A percentile compares a stretch with the other conserved stretches of the same genome.
Evolutionary conservation across 1,140 invertebrate species (phyloP).

Genomic region (Calycopis cecrops): DNA sequence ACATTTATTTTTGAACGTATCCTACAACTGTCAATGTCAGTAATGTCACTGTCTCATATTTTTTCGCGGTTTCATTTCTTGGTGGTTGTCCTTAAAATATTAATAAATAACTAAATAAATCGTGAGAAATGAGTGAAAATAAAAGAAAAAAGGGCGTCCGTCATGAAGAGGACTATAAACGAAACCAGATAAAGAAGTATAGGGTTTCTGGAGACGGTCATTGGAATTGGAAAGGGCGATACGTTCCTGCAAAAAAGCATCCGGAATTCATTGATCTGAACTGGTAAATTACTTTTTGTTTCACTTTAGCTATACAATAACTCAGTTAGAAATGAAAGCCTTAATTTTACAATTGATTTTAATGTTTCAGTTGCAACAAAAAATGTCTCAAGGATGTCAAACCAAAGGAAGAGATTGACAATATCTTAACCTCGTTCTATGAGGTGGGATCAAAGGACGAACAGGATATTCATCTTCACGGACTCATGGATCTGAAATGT

Average conservation of each 20-base stretch:
- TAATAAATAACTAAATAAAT: no score
- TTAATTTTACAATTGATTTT: not conserved
- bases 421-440: not conserved
- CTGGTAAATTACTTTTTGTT: not conserved
- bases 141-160: not conserved
- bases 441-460: not conserved
- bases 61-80: no score
- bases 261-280: not conserved
- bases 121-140: not conserved
- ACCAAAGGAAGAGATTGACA: not conserved
- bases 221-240: not conserved
- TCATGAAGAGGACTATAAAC: not conserved
- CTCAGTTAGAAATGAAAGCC: not conserved
- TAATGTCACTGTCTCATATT: no score
- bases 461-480: conserved; percentile 2
- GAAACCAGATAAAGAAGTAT: no score
- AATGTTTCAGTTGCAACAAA: not conserved
- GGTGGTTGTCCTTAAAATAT: no score
- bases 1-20: no score
- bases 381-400: not conserved
- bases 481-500: not conserved
- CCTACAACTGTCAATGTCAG: no score
- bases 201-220: not conserved
- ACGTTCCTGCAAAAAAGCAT: not conserved
- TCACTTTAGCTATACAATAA: not conserved